Percentiles rank a stretch among this genome's conserved stretches.
Evolutionary conservation across 2,797 vertebrate species (phyloP).

Genomic region (Acridotheres tristis): DNA sequence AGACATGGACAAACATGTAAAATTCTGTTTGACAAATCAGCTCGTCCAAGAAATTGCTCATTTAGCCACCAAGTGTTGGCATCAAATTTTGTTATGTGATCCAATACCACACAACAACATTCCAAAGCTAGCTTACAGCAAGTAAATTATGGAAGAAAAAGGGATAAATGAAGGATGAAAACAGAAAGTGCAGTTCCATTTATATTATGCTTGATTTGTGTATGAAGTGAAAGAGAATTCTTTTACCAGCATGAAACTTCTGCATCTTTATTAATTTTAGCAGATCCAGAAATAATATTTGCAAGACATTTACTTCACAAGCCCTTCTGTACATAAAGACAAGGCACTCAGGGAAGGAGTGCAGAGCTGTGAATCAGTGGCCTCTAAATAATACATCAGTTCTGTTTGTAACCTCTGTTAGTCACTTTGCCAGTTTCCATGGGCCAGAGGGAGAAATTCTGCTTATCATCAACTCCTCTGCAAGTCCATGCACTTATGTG

Average conservation of each 20-base stretch:
- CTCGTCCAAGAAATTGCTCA: not conserved
- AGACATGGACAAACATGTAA: not conserved
- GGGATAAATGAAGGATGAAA: not conserved
- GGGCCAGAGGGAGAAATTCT: not conserved
- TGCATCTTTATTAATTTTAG: not conserved
- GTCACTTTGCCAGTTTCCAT: not conserved
- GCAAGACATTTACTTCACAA: not conserved
- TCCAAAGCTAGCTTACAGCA: not conserved
- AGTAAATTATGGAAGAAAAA: not conserved
- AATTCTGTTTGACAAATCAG: not conserved
- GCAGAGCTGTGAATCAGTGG: not conserved
- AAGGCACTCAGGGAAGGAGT: not conserved
- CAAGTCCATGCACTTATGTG: not conserved
- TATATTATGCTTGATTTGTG: not conserved
- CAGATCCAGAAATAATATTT: not conserved
- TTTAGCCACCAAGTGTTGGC: not conserved
- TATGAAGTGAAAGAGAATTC: not conserved
- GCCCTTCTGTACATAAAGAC: not conserved
- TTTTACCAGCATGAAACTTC: not conserved
- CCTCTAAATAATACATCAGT: not conserved
- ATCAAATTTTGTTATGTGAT: not conserved
- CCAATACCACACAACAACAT: not conserved
- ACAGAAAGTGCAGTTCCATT: not conserved
- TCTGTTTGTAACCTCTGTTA: not conserved
- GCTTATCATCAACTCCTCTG: not conserved